Evolutionary conservation across 2,797 vertebrate genomes (phyloP).

Genomic region (Limosa lapponica): DNA sequence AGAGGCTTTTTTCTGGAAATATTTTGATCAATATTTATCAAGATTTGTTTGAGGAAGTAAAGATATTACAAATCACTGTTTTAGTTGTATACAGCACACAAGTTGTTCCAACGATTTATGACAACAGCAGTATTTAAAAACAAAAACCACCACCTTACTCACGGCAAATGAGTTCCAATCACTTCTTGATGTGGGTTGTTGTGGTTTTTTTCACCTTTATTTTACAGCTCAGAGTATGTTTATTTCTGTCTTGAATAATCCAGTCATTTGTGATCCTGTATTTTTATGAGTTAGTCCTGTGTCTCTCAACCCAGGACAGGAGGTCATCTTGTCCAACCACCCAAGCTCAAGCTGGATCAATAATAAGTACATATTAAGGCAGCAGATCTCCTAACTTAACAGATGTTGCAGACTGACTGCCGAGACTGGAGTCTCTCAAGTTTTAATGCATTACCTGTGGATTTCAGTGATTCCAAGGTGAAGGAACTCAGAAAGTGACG

Average conservation of each 20-base stretch:
- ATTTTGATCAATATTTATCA: not conserved
- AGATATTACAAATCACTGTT: not conserved
- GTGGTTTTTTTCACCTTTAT: not conserved
- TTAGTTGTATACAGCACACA: not conserved
- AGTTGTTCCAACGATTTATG: not conserved
- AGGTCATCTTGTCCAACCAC: not conserved
- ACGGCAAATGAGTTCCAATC: not conserved
- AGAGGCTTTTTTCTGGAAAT: not conserved
- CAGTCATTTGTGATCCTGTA: not conserved
- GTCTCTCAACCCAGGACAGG: too few species aligned
- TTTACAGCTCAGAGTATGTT: not conserved
- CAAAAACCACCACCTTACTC: accelerated
- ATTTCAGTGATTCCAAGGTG: not conserved
- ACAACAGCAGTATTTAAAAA: not conserved
- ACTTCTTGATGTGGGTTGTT: not conserved
- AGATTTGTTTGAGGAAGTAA: not conserved
- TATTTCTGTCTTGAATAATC: not conserved
- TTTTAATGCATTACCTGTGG: not conserved
- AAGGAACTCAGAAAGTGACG: not conserved
- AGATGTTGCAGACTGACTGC: not conserved
- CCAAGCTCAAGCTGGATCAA: not conserved
- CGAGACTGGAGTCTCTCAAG: not conserved
- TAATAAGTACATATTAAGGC: not conserved
- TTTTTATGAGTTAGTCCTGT: too few species aligned
- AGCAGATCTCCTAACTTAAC: not conserved